Percentiles rank a stretch among this genome's conserved stretches.
These are phyloP conservation scores for Nephotettix cincticeps DNA, from an alignment of 1,140 invertebrate species.

Conservation along the genomic window DNA sequence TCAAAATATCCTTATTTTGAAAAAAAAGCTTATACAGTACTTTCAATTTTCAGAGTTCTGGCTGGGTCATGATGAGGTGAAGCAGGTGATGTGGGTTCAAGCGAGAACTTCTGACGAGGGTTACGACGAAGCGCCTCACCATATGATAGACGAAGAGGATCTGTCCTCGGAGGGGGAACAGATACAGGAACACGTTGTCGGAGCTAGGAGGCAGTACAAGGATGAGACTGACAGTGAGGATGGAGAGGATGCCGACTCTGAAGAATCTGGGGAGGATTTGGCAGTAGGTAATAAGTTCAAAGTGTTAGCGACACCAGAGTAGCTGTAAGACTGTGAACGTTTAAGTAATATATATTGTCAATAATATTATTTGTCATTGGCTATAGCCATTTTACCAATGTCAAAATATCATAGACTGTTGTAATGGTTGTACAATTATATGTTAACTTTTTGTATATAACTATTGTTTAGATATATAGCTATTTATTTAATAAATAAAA, in stretches of 20 bases:
- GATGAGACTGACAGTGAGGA: conserved; percentile 15
- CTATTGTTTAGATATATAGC: too few relatives aligned
- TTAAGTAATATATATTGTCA: too few relatives aligned
- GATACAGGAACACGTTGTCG: conserved; percentile 9
- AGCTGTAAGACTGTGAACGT: too few relatives aligned
- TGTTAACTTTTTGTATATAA: too few relatives aligned
- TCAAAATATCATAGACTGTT: too few relatives aligned
- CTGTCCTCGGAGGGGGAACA: conserved; percentile 10
- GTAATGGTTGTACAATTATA: too few relatives aligned
- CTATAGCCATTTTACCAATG: too few relatives aligned
- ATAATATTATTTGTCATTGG: too few relatives aligned
- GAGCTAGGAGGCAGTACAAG: background rate
- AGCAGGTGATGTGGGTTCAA: conserved; percentile 63
- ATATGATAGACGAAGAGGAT: conserved; percentile 36
- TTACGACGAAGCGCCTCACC: background rate
- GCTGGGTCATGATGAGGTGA: conserved; percentile 57
- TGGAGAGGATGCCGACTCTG: background rate
- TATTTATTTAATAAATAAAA: too few relatives aligned
- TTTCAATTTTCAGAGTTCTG: conserved; percentile 52
- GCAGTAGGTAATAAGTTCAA: conserved; percentile 47
- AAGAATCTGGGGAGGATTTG: conserved; percentile 33
- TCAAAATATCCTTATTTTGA: background rate
- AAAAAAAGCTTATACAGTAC: background rate
- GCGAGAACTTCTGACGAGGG: conserved; percentile 48
- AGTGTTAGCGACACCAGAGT: conserved; percentile 34